Percentiles rank a stretch among this genome's conserved stretches.
Conservation (phyloP, 1,140 invertebrate genomes). For the Babylonia areolata region DNA sequence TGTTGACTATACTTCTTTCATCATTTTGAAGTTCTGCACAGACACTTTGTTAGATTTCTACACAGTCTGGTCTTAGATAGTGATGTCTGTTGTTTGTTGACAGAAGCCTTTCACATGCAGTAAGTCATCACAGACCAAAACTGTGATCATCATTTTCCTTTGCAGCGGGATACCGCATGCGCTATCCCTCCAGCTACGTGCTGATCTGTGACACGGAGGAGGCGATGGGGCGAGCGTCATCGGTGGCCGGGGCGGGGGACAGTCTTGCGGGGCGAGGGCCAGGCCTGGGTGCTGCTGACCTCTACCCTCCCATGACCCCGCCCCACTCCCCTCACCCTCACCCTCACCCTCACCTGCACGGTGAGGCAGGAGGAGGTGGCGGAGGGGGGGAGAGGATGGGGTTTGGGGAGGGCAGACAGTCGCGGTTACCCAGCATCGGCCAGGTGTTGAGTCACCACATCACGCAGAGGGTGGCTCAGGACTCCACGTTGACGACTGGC, state of each 20-base stretch:
- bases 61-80: too few relatives aligned
- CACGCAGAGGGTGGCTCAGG: constrained; percentile 87
- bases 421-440: constrained; percentile 76
- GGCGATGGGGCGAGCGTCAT: constrained; percentile 42
- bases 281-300: constrained; percentile 7
- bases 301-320: constrained; percentile 60
- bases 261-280: background rate
- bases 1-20: too few relatives aligned
- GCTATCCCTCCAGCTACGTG: constrained; percentile 95
- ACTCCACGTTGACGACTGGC: constrained; percentile 78
- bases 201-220: constrained; percentile 93
- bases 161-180: constrained; percentile 91
- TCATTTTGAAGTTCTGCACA: too few relatives aligned
- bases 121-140: too few relatives aligned
- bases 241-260: constrained; percentile 9
- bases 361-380: constrained; percentile 35
- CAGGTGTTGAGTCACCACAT: constrained; percentile 72
- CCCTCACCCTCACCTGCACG: constrained; percentile 63
- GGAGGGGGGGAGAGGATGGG: constrained; percentile 11
- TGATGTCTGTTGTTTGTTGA: too few relatives aligned
- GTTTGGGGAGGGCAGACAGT: constrained; percentile 37
- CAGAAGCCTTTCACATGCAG: too few relatives aligned
- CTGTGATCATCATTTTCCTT: constrained; percentile 27
- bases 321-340: constrained; percentile 71
- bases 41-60: too few relatives aligned